Percentiles rank a stretch among this genome's conserved stretches.
Evolutionary conservation across 1,140 invertebrate genomes (phyloP).

Genomic region (Macrostomum lignano): DNA sequence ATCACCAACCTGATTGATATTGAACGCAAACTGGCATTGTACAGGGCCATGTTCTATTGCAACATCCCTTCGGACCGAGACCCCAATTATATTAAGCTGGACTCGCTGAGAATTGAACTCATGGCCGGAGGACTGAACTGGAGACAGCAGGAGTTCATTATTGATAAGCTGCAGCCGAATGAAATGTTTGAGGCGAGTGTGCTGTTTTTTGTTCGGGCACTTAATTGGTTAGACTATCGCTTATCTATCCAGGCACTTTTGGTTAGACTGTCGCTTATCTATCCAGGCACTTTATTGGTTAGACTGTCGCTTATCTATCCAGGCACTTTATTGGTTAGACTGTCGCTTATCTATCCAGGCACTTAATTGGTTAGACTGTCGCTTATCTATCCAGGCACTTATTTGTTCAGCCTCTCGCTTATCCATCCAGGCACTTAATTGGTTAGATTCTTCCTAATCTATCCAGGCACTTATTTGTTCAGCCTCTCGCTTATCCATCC

Average conservation of each 20-base stretch:
- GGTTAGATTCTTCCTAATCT: no score
- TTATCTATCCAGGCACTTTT: not conserved
- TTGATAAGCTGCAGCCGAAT: constrained; percentile 17
- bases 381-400: no score
- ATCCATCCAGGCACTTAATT: no score
- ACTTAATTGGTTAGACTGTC: no score
- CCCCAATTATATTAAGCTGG: constrained; percentile 17
- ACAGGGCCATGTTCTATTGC: constrained; percentile 19
- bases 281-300: no score
- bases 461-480: no score
- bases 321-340: no score
- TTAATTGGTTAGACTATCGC: not conserved
- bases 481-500: no score
- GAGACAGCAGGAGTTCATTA: constrained; percentile 21
- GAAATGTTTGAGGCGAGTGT: constrained; percentile 13
- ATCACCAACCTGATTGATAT: constrained; percentile 19
- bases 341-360: no score
- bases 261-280: no score
- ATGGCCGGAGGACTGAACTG: constrained; percentile 24
- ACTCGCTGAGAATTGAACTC: constrained; percentile 19
- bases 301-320: no score
- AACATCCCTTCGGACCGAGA: constrained; percentile 13
- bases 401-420: no score
- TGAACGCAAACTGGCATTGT: constrained; percentile 19
- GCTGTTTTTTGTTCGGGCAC: not conserved